Evolutionary conservation across 2,113 vertebrate genomes (phyloP).

Genomic region (Oceanodroma tethys): DNA sequence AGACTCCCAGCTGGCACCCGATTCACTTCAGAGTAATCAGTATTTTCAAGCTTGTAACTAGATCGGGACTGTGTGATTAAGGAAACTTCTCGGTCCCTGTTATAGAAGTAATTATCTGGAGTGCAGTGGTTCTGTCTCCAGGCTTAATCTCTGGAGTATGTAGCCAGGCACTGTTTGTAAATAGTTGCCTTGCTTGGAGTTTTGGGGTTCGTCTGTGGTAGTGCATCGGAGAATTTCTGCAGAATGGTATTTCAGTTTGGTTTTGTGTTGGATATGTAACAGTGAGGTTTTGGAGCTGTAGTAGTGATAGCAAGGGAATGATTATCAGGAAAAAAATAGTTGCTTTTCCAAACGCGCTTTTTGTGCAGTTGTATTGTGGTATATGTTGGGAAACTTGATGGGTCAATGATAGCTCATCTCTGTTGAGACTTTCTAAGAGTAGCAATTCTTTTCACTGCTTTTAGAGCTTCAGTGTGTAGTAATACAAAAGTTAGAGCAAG

Average conservation of each 20-base stretch:
- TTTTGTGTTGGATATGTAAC: neutral
- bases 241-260: neutral
- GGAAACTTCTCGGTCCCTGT: neutral
- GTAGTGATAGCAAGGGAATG: neutral
- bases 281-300: neutral
- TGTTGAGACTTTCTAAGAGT: neutral
- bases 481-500: neutral
- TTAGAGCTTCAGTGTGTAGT: neutral
- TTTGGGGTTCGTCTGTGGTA: neutral
- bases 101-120: neutral
- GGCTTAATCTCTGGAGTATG: neutral
- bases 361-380: neutral
- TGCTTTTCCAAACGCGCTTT: neutral
- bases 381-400: neutral
- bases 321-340: neutral
- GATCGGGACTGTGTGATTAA: neutral
- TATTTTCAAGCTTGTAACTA: neutral
- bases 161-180: neutral
- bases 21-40: neutral
- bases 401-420: neutral
- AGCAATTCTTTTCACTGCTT: neutral
- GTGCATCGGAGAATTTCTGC: neutral
- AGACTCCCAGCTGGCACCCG: neutral
- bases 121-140: neutral
- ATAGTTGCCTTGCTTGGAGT: neutral